Percentiles rank a stretch among this genome's conserved stretches.
phyloP scores from a whole-genome alignment of 2,113 vertebrate species.

The Agapornis roseicollis region DNA sequence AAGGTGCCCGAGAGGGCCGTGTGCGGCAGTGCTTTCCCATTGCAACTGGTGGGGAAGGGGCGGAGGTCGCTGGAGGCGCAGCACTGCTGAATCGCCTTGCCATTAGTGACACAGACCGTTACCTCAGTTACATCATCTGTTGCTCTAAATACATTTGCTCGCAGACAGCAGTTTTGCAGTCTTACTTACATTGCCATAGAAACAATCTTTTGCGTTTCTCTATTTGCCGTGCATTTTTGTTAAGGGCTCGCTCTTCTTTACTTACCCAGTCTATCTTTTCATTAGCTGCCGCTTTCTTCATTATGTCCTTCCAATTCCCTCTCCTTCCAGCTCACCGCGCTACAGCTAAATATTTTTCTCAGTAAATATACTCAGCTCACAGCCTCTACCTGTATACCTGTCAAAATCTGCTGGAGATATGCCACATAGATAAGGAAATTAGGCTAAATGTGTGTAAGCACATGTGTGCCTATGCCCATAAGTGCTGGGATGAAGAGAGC shows the following conservation, averaged over 20 bases:
- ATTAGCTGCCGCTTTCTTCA: neutral
- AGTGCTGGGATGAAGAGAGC: neutral
- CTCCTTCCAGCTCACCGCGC: neutral
- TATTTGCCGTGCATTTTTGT: constrained; percentile 7
- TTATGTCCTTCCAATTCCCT: neutral
- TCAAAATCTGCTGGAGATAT: neutral
- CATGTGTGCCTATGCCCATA: neutral
- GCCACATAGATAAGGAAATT: neutral
- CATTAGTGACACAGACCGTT: neutral
- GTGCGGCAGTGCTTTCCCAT: neutral
- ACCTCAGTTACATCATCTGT: constrained; percentile 35
- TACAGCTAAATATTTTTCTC: neutral
- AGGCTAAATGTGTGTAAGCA: neutral
- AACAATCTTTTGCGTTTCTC: constrained; percentile 38
- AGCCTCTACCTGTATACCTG: neutral
- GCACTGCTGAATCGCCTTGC: neutral
- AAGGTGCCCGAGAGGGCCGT: neutral
- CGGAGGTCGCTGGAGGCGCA: neutral
- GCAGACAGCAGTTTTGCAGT: neutral
- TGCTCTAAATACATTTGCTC: constrained; percentile 33
- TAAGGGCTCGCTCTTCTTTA: constrained; percentile 42
- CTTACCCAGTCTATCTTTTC: constrained; percentile 41
- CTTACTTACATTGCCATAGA: constrained; percentile 66
- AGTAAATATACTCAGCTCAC: neutral
- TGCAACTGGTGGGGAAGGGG: neutral